phyloP scores from a whole-genome alignment of 2,888 invertebrate genomes.

The Leucania comma region DNA sequence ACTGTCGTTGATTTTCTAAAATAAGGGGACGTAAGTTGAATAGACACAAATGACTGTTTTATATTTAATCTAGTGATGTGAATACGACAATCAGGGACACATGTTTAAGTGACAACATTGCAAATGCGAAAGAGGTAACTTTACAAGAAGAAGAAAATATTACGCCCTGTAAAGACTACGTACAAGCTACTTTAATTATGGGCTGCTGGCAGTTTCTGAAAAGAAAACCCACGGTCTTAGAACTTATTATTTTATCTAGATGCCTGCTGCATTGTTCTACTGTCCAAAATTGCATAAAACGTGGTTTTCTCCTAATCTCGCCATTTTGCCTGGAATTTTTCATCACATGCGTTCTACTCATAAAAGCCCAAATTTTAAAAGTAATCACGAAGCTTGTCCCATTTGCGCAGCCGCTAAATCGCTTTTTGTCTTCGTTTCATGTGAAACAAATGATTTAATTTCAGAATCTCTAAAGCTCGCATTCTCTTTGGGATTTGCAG shows the following conservation, averaged over 20 bases:
- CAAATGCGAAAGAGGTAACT: too few species aligned
- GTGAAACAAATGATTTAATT: constrained; percentile 66
- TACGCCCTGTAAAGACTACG: too few species aligned
- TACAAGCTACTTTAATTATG: too few species aligned
- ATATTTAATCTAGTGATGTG: background rate
- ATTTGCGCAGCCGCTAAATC: constrained; percentile 31
- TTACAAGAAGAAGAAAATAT: too few species aligned
- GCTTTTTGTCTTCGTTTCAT: constrained; percentile 47
- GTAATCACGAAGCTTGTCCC: constrained; percentile 19
- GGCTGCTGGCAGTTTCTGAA: too few species aligned
- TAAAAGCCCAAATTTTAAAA: constrained; percentile 33
- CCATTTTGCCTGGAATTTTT: constrained; percentile 6
- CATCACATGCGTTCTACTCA: background rate
- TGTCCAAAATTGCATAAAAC: background rate
- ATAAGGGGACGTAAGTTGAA: constrained; percentile 20
- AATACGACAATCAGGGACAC: background rate
- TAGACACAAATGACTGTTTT: constrained; percentile 34
- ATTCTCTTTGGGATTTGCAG: constrained; percentile 47
- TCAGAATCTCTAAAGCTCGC: constrained; percentile 49
- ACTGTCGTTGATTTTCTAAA: constrained; percentile 34
- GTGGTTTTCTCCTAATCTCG: background rate
- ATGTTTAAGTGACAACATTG: background rate
- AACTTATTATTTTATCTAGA: background rate
- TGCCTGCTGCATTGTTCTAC: background rate
- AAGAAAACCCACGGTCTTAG: too few species aligned